Base-by-base conservation (phyloP, 2,113 vertebrate genomes). In the Bujurquina vittata region DNA sequence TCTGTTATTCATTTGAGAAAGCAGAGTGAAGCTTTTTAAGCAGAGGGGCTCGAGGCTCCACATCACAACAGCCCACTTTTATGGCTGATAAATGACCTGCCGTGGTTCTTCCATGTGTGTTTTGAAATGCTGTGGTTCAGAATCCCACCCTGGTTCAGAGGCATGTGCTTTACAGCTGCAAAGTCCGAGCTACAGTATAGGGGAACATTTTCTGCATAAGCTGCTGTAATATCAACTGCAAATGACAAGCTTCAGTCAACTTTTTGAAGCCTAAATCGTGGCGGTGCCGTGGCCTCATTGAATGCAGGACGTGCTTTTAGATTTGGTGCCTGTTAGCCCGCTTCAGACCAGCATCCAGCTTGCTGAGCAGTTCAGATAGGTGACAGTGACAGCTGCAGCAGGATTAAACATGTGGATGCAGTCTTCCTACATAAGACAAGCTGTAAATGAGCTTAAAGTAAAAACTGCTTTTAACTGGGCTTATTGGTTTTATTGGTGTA, bases 1-100 rank as follows among this genome's bases (percentile, higher is more conserved):
- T 91, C 83, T 87, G 89, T 83, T 37, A 83, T 84, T 85, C 69
- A 49, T 75, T n/a, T 78, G 73, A 84, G 81, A 59, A 60, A 23
- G 17, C 14, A 2, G 12, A 81, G 75, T 6, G 10, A 33, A 49
- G 65, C 83, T 83, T 79, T 87, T 69, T 76, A 84, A 76, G 1
- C 26, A 54, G 58, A 17, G 8, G 54, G 61, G 46, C 35, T 80
- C 33, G 1, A 9, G 33, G 5, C 72, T 83, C 77, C 87, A 89
- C 87, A 85, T 90, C 89, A 88, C 81, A 88, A 61, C 73, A 26
- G 40, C 63, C 74, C 59, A 11, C 31, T 76, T 73, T 65, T 59
- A 74, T 29, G 65, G 58, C 80, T 76, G 85, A 87, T 80, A 80
- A 88, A 88, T 69, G 80, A 81, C 65, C 87, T 77, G 46, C 56